Conservation (phyloP, 1,140 invertebrate genomes). For the Tetramorium parvispinum region DNA sequence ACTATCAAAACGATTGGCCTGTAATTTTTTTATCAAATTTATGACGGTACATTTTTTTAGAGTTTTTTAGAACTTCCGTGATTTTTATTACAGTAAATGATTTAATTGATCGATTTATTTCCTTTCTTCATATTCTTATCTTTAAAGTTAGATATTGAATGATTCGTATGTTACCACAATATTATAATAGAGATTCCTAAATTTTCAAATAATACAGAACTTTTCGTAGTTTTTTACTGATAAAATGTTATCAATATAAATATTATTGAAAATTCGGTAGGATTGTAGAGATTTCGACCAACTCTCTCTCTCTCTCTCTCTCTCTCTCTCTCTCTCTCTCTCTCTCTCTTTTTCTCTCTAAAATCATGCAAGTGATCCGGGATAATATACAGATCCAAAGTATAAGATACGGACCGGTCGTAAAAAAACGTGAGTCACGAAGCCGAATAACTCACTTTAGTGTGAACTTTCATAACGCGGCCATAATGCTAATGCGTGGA, state of each 20-base stretch:
- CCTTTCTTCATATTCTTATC: too few relatives aligned
- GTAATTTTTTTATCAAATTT: not conserved
- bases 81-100: not conserved
- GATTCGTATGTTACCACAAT: not conserved
- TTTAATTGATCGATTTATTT: not conserved
- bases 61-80: not conserved
- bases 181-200: not conserved
- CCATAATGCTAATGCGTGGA: conserved; percentile 36
- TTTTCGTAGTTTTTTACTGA: not conserved
- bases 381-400: conserved; percentile 1
- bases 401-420: not conserved
- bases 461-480: conserved; percentile 49
- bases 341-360: not conserved
- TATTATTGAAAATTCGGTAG: not conserved
- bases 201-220: not conserved
- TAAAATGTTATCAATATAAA: not conserved
- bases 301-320: not conserved
- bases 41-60: not conserved
- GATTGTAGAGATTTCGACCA: not conserved
- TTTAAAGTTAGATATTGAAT: not conserved
- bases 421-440: conserved; percentile 27
- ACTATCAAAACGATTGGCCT: not conserved
- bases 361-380: not conserved
- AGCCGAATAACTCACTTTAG: conserved; percentile 34
- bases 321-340: too few relatives aligned